Evolutionary conservation across 2,888 invertebrate species (phyloP).

Genomic region (Xanthorhoe designata): DNA sequence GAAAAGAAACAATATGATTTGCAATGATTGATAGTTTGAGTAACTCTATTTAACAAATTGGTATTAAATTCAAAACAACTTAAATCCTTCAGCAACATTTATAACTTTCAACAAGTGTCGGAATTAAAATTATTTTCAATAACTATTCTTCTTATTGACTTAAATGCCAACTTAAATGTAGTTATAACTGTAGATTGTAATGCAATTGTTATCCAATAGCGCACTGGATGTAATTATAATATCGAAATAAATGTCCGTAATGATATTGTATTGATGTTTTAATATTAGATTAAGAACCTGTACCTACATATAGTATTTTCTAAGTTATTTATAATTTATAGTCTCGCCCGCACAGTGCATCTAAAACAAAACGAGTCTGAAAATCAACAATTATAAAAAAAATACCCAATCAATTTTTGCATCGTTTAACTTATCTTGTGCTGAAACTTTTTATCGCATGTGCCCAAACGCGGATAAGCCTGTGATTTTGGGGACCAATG

Average conservation of each 20-base stretch:
- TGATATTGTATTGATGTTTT: conserved; percentile 41
- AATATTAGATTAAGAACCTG: not conserved
- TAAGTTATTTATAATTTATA: not conserved
- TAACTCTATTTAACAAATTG: not conserved
- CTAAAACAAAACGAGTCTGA: too few species aligned
- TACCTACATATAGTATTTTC: not conserved
- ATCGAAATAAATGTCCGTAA: conserved; percentile 43
- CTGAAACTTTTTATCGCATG: too few species aligned
- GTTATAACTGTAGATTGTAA: conserved; percentile 6
- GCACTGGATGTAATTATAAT: conserved; percentile 30
- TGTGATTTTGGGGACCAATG: too few species aligned
- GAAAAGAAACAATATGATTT: not conserved
- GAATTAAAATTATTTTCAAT: not conserved
- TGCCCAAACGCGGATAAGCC: too few species aligned
- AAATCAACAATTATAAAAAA: too few species aligned
- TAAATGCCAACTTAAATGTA: not conserved
- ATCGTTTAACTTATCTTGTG: too few species aligned
- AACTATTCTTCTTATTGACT: not conserved
- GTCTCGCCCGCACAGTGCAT: too few species aligned
- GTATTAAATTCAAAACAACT: not conserved
- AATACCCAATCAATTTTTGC: too few species aligned
- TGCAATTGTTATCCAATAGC: conserved; percentile 28
- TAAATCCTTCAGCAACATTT: not conserved
- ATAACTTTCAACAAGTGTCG: not conserved
- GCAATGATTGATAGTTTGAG: not conserved